These are phyloP conservation scores for Spinibarbus caldwelli DNA, from an alignment of 2,797 vertebrate genomes.

Conservation along the genomic window DNA sequence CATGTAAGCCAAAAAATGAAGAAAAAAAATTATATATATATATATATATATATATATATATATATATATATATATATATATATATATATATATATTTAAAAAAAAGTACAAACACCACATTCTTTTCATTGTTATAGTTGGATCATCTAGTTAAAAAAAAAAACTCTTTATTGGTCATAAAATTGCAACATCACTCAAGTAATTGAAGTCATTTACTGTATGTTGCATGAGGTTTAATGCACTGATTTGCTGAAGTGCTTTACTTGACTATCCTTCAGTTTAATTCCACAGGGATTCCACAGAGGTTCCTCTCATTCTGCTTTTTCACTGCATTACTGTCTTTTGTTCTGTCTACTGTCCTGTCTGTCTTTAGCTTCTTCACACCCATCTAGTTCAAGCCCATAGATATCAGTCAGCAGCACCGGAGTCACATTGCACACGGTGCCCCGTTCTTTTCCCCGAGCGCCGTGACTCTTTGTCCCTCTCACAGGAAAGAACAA, in stretches of 20 bases:
- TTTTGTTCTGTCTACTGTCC: background rate
- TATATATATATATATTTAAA: too few species aligned
- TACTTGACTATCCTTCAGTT: background rate
- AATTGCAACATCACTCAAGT: background rate
- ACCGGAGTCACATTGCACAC: background rate
- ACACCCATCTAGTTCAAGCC: background rate
- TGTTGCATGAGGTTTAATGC: background rate
- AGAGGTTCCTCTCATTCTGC: background rate
- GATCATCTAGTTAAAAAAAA: background rate
- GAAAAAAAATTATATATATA: too few species aligned
- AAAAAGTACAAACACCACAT: too few species aligned
- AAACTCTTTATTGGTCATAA: background rate
- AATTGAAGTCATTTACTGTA: background rate
- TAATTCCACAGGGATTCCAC: too few species aligned
- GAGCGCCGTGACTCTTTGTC: constrained; percentile 20
- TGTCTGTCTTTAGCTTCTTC: constrained; percentile 2
- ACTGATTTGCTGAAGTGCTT: background rate
- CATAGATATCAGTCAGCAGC: background rate
- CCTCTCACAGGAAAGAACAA: constrained; percentile 31
- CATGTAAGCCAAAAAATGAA: too few species aligned
- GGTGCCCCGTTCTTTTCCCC: background rate
- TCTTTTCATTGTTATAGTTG: background rate
- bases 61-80: too few species aligned
- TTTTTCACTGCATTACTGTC: background rate
- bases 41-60: too few species aligned